Base-by-base conservation (phyloP, 1,140 invertebrate species). In the Brachionus manjavacas region DNA sequence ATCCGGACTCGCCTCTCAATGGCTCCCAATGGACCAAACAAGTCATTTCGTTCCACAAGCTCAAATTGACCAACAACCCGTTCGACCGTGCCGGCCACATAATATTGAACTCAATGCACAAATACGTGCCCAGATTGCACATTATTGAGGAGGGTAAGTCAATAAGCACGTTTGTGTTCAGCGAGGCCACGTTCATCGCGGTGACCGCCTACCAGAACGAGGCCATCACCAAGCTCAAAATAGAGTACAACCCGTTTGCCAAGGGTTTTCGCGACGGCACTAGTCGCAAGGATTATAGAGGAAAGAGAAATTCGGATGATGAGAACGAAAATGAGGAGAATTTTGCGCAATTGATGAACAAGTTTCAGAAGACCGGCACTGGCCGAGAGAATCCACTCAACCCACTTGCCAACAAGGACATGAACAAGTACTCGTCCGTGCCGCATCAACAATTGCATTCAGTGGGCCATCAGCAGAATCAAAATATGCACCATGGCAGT, bases 91-190 rank as follows among this genome's bases (percentile, higher is more conserved):
- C 68, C 2, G 60, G 60, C n/a, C 81, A 83, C 16, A 97, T 95
- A 89, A 97, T 98, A 91, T 91, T 98, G 86, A 98, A 98, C 91
- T 99, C 97, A 86, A 99, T 99, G 97, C 97, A 99, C 93, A 99
- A 99, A 91, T 99, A 99, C 92, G 97, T 99, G 92, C 97, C 97
- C 84, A 92, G 97, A 90, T 97, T 99, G 92, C 97, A 99, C 91
- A 93, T 99, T 88, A 96, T 99, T 86, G 91, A 96, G 87, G 96
- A 99, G 90, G 96, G 98, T 88, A 92, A 96, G 66, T 96, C 97
- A 91, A 92, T 99, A 87, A 95, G 95, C 78, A 97, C 97, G 91
- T 98, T 97, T 90, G 95, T 98, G 86, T 99, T 99, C 92, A 96
- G 97, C 91, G 97, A 99, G 90, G 98, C 96, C 12, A 94, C 97